Conservation (phyloP, 2,888 invertebrate genomes). For the Aspidapion aeneum region DNA sequence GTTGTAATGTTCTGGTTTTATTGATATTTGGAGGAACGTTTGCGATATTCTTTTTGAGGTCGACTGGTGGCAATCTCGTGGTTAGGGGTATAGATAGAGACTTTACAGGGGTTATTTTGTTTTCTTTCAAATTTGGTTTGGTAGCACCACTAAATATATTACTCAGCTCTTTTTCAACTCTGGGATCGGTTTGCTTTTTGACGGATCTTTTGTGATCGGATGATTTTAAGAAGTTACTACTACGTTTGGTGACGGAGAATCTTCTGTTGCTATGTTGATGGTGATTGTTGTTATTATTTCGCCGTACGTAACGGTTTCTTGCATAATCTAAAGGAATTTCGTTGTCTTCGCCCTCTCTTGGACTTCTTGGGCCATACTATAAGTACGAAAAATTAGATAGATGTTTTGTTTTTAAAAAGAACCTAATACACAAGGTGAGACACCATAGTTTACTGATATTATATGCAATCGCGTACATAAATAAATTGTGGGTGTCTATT, state of each 20-base stretch:
- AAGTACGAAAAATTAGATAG: not conserved
- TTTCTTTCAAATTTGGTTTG: constrained; percentile 1
- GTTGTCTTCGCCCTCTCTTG: constrained; percentile 26
- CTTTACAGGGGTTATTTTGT: not conserved
- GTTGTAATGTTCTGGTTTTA: constrained; percentile 25
- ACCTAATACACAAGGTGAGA: no score
- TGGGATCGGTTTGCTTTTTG: constrained; percentile 59
- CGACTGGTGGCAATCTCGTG: constrained; percentile 17
- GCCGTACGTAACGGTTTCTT: constrained; percentile 27
- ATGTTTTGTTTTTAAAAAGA: no score
- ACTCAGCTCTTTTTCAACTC: constrained; percentile 64
- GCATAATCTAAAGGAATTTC: constrained; percentile 16
- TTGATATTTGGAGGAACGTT: constrained; percentile 19
- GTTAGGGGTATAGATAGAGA: constrained; percentile 20
- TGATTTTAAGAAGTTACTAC: constrained; percentile 40
- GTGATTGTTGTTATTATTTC: constrained; percentile 25
- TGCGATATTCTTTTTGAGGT: not conserved
- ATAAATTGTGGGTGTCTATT: no score
- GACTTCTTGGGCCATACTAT: constrained; percentile 26
- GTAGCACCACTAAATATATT: constrained; percentile 57
- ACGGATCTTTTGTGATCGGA: constrained; percentile 38
- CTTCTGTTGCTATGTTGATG: constrained; percentile 48
- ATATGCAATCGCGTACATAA: no score
- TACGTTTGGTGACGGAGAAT: constrained; percentile 66
- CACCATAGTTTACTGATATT: no score